Conservation (phyloP, 2,113 vertebrate species). For the Eolophus roseicapilla region DNA sequence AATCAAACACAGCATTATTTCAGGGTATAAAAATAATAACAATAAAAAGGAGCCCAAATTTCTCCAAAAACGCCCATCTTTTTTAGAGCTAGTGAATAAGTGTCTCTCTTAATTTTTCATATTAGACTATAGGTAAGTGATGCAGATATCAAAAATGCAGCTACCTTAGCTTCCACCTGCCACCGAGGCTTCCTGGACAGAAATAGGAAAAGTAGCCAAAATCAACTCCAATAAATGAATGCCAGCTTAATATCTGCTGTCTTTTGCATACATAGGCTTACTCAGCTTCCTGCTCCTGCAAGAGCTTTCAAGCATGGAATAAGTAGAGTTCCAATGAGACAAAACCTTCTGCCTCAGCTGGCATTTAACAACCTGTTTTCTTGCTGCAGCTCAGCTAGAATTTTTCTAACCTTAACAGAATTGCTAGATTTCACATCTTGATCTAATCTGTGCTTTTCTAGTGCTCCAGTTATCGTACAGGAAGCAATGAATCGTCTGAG, state of each 20-base stretch:
- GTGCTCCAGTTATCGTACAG: neutral
- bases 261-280: slow-evolving; percentile 62
- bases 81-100: neutral
- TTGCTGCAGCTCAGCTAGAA: slow-evolving; percentile 68
- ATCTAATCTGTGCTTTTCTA: slow-evolving; percentile 3
- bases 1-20: slow-evolving; percentile 54
- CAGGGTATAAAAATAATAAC: slow-evolving; percentile 51
- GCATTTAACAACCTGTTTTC: slow-evolving; percentile 78
- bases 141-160: slow-evolving; percentile 39
- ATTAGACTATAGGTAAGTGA: slow-evolving; percentile 6
- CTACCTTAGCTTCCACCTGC: slow-evolving; percentile 49
- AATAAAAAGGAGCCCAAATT: neutral
- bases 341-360: slow-evolving; percentile 75
- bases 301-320: slow-evolving; percentile 70
- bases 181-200: slow-evolving; percentile 53
- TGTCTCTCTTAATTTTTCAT: slow-evolving; percentile 46
- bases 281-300: slow-evolving; percentile 61
- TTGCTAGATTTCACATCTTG: slow-evolving; percentile 42
- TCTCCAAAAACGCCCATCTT: neutral
- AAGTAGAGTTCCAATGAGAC: slow-evolving; percentile 72
- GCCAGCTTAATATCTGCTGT: slow-evolving; percentile 67
- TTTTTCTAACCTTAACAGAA: slow-evolving; percentile 68
- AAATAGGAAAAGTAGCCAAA: slow-evolving; percentile 65
- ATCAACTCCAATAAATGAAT: slow-evolving; percentile 72
- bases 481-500: neutral